These are phyloP conservation scores for Bombylius major DNA, from an alignment of 2,888 invertebrate genomes.

Conservation along the genomic window DNA sequence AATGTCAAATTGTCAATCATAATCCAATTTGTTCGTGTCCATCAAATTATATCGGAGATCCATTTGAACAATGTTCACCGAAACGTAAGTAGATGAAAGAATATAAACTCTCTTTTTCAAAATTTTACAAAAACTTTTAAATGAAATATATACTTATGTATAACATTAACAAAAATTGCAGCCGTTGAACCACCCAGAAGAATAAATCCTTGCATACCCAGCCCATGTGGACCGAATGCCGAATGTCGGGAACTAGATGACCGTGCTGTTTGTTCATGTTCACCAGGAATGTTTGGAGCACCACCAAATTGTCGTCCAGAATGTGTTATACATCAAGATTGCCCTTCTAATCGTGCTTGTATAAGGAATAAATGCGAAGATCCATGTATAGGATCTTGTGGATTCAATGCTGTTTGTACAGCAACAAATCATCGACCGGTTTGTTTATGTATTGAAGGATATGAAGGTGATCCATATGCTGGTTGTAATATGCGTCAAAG, in stretches of 20 bases:
- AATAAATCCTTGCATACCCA: conserved; percentile 53
- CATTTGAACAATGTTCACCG: conserved; percentile 53
- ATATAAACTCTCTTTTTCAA: neutral
- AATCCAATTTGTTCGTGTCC: conserved; percentile 68
- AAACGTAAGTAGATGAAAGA: conserved; percentile 26
- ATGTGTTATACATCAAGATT: conserved; percentile 60
- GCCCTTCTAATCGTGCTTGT: conserved; percentile 57
- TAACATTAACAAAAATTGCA: conserved; percentile 9
- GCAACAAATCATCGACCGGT: conserved; percentile 60
- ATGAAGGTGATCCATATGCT: conserved; percentile 67
- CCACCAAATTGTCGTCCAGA: conserved; percentile 69
- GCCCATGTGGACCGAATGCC: conserved; percentile 67
- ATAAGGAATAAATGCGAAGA: conserved; percentile 58
- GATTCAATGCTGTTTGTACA: conserved; percentile 55
- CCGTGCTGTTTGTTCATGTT: conserved; percentile 62
- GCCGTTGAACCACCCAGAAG: conserved; percentile 37
- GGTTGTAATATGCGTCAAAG: conserved; percentile 51
- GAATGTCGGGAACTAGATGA: conserved; percentile 54
- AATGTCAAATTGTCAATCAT: conserved; percentile 67
- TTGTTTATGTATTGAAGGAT: conserved; percentile 56
- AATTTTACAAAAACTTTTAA: neutral
- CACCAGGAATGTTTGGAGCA: conserved; percentile 58
- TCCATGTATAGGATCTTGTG: conserved; percentile 65
- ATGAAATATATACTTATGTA: too few relatives aligned
- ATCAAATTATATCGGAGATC: conserved; percentile 58